Percentiles rank a stretch among this genome's conserved stretches.
phyloP scores from a whole-genome alignment of 1,140 invertebrate genomes.

The Hestina assimilis region DNA sequence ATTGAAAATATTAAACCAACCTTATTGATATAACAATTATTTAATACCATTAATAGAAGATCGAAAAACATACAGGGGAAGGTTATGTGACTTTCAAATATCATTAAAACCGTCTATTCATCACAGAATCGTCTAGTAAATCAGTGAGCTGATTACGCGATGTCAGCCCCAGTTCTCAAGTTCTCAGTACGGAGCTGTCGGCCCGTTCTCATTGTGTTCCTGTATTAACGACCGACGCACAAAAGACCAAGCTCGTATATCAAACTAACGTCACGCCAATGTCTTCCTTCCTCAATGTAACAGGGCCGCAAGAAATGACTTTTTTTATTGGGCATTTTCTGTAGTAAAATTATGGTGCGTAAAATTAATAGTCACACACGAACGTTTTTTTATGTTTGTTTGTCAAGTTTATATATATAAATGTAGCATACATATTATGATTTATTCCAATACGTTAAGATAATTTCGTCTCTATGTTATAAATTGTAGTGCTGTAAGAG shows the following conservation, averaged over 20 bases:
- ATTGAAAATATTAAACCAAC: too few relatives aligned
- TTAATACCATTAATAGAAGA: too few relatives aligned
- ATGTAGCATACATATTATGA: not conserved
- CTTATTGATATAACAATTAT: too few relatives aligned
- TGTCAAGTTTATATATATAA: not conserved
- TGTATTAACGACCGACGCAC: constrained; percentile 66
- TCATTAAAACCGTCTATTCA: not conserved
- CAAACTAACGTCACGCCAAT: constrained; percentile 74
- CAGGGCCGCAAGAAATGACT: constrained; percentile 56
- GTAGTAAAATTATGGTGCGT: constrained; percentile 56
- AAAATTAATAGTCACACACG: constrained; percentile 39
- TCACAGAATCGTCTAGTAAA: constrained; percentile 14
- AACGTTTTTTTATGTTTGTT: not conserved
- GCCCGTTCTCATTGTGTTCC: constrained; percentile 47
- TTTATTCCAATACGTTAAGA: too few relatives aligned
- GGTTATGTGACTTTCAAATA: not conserved
- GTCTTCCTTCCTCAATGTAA: constrained; percentile 71
- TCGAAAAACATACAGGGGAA: too few relatives aligned
- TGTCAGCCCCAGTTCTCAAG: constrained; percentile 48
- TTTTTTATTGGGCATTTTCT: constrained; percentile 65
- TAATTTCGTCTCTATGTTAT: too few relatives aligned
- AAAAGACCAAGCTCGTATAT: constrained; percentile 70
- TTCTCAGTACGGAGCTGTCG: constrained; percentile 20
- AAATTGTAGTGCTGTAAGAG: too few relatives aligned
- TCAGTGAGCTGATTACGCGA: constrained; percentile 24